A percentile compares a stretch with the other conserved stretches of the same genome.
These are phyloP conservation scores for Tricholauxania praeusta DNA, from an alignment of 2,888 invertebrate genomes.

Conservation along the genomic window DNA sequence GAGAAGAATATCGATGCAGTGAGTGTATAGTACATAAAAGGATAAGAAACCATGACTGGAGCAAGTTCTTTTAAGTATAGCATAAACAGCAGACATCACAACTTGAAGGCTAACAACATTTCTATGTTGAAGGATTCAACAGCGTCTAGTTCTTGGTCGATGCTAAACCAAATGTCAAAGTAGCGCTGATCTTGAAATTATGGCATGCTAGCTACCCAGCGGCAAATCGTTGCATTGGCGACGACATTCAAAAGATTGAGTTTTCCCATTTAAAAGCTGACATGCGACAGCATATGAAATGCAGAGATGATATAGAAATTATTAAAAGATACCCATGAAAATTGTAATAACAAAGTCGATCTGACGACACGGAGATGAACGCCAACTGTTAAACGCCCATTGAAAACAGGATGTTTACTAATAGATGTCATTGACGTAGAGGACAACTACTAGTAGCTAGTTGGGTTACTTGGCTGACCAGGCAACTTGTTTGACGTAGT, in stretches of 20 bases:
- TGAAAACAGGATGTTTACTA: too few relatives aligned
- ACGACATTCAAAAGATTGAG: constrained; percentile 19
- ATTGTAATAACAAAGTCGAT: too few relatives aligned
- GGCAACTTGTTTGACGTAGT: too few relatives aligned
- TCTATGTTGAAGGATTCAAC: not conserved
- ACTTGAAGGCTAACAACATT: constrained; percentile 31
- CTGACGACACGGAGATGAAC: not conserved
- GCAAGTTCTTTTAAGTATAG: too few relatives aligned
- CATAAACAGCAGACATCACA: constrained; percentile 12
- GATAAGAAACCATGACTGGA: too few relatives aligned
- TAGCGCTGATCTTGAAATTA: not conserved
- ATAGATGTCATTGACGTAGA: too few relatives aligned
- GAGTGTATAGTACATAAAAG: too few relatives aligned
- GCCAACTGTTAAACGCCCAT: not conserved
- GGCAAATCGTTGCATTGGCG: not conserved
- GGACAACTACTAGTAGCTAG: too few relatives aligned
- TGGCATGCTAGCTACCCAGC: constrained; percentile 6
- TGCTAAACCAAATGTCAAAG: not conserved
- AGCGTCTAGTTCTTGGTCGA: not conserved
- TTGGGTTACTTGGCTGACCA: too few relatives aligned
- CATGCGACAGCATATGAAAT: not conserved
- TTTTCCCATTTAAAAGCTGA: constrained; percentile 31
- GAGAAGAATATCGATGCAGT: too few relatives aligned
- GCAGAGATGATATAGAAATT: not conserved
- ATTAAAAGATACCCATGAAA: not conserved